Conservation (phyloP, 2,888 invertebrate genomes). For the Clitarchus hookeri region DNA sequence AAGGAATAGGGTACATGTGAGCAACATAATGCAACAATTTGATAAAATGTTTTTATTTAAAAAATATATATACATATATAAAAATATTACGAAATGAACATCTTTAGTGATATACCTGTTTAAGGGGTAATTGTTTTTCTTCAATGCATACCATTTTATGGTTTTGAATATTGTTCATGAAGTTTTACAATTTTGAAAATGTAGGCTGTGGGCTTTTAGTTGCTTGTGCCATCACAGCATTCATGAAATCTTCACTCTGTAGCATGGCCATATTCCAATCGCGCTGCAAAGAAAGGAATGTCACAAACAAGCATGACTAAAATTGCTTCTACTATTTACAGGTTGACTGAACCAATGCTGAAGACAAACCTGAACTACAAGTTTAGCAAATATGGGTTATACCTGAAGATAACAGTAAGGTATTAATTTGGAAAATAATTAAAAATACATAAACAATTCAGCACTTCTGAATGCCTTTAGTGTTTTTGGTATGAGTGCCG, state of each 20-base stretch:
- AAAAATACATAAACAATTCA: too few species aligned
- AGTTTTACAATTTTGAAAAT: slow-evolving; percentile 69
- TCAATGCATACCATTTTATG: background rate
- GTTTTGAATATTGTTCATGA: background rate
- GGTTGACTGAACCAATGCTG: slow-evolving; percentile 19
- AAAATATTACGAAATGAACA: background rate
- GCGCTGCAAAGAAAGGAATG: slow-evolving; percentile 61
- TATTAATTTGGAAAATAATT: too few species aligned
- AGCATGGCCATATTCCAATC: slow-evolving; percentile 82
- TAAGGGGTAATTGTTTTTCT: background rate
- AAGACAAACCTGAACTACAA: background rate
- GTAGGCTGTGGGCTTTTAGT: slow-evolving; percentile 70
- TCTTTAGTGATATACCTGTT: too few species aligned
- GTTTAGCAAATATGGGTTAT: background rate
- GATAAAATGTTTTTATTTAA: background rate
- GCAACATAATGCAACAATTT: slow-evolving; percentile 16
- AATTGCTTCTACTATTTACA: slow-evolving; percentile 11
- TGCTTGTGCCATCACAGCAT: slow-evolving; percentile 75
- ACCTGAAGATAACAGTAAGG: slow-evolving; percentile 28
- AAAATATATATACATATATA: slow-evolving; percentile 15
- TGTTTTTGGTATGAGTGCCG: too few species aligned
- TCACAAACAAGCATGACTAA: slow-evolving; percentile 36
- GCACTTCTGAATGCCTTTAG: too few species aligned
- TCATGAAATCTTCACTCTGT: slow-evolving; percentile 87
- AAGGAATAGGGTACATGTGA: background rate